Evolutionary conservation across 2,113 vertebrate species (phyloP).

Genomic region (Pachyramphus minor): DNA sequence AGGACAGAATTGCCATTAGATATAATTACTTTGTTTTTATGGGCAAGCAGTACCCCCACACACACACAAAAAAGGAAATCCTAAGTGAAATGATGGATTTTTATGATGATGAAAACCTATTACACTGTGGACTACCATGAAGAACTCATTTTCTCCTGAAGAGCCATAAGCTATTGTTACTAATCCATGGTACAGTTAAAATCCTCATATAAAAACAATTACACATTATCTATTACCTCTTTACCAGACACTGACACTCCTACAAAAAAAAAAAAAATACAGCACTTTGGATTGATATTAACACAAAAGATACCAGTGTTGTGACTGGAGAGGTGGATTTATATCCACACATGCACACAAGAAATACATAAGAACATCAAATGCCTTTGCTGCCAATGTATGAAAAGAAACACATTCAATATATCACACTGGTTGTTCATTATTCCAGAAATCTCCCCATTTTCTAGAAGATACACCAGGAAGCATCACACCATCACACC

Average conservation of each 20-base stretch:
- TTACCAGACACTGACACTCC: not conserved
- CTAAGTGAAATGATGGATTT: slow-evolving; percentile 32
- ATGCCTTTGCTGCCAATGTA: not conserved
- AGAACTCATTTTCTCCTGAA: slow-evolving; percentile 17
- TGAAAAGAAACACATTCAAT: not conserved
- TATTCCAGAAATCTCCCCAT: not conserved
- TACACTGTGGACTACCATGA: slow-evolving; percentile 3
- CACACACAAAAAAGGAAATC: slow-evolving; percentile 2
- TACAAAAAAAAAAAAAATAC: not conserved
- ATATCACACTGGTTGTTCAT: not conserved
- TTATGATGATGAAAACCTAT: slow-evolving; percentile 34
- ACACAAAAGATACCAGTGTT: not conserved
- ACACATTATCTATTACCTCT: not conserved
- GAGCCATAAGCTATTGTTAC: slow-evolving; percentile 11
- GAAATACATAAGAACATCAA: not conserved
- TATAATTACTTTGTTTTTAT: slow-evolving; percentile 9
- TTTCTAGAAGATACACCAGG: not conserved
- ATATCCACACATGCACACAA: not conserved
- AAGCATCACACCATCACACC: not conserved
- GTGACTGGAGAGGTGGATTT: not conserved
- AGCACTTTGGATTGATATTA: not conserved
- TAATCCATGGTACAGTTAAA: not conserved
- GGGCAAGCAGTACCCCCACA: not conserved
- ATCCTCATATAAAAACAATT: slow-evolving; percentile 9
- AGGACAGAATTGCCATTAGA: slow-evolving; percentile 28